Conservation (phyloP, 1,140 invertebrate genomes). For the Hesperophylax magnus region DNA sequence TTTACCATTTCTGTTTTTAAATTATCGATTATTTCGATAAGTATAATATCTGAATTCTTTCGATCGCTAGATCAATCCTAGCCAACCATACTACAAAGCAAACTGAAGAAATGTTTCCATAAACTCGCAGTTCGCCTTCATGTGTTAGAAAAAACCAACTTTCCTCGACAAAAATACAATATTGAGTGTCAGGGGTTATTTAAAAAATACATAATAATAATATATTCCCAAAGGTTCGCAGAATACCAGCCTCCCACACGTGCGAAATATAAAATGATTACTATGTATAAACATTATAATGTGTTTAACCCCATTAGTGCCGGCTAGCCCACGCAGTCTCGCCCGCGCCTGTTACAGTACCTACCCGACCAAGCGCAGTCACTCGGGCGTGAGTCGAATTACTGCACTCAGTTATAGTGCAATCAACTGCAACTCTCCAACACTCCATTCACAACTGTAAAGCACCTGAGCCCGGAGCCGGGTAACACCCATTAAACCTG, state of each 20-base stretch:
- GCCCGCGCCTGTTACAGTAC: not conserved
- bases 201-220: too few relatives aligned
- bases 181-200: too few relatives aligned
- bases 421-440: not conserved
- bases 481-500: not conserved
- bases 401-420: too few relatives aligned
- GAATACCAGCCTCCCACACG: not conserved
- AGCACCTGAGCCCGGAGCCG: constrained; percentile 7
- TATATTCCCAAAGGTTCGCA: not conserved
- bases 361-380: not conserved
- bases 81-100: too few relatives aligned
- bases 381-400: not conserved
- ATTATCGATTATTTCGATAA: too few relatives aligned
- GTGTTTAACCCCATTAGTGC: constrained; percentile 1
- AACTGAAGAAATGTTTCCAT: too few relatives aligned
- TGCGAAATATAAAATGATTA: constrained; percentile 1
- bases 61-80: too few relatives aligned
- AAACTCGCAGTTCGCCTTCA: too few relatives aligned
- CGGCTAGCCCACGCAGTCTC: not conserved
- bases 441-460: constrained; percentile 17
- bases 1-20: too few relatives aligned
- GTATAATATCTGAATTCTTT: too few relatives aligned
- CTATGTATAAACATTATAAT: not conserved
- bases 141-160: too few relatives aligned
- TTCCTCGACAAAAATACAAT: too few relatives aligned